These are phyloP conservation scores for Ectropis grisescens DNA, from an alignment of 1,140 invertebrate genomes.

Conservation along the genomic window DNA sequence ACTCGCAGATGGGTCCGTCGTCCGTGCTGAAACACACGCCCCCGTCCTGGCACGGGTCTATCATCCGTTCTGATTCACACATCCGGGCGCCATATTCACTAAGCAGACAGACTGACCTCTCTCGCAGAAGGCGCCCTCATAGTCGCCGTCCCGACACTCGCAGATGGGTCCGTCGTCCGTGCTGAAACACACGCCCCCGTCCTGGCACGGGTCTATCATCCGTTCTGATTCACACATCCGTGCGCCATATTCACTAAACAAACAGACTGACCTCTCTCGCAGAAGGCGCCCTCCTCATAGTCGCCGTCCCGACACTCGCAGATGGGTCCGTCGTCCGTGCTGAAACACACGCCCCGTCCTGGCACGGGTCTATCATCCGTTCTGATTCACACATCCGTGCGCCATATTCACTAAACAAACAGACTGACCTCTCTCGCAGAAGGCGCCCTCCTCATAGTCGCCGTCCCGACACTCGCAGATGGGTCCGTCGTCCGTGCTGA, in stretches of 20 bases:
- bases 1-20: no score
- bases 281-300: no score
- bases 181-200: conserved; percentile 94
- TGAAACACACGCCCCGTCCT: background rate
- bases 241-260: background rate
- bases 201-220: conserved; percentile 85
- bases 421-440: no score
- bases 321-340: background rate
- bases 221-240: background rate
- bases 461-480: no score
- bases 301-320: no score
- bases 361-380: no score
- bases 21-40: conserved; percentile 96
- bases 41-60: conserved; percentile 90
- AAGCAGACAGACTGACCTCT: conserved; percentile 82
- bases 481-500: no score
- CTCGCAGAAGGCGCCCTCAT: conserved; percentile 93
- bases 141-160: conserved; percentile 92
- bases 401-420: background rate
- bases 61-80: background rate
- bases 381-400: background rate
- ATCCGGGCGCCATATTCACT: background rate
- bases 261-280: no score
- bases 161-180: conserved; percentile 94
- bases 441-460: no score